Evolutionary conservation across 1,140 invertebrate genomes (phyloP).

Genomic region (Mya arenaria): DNA sequence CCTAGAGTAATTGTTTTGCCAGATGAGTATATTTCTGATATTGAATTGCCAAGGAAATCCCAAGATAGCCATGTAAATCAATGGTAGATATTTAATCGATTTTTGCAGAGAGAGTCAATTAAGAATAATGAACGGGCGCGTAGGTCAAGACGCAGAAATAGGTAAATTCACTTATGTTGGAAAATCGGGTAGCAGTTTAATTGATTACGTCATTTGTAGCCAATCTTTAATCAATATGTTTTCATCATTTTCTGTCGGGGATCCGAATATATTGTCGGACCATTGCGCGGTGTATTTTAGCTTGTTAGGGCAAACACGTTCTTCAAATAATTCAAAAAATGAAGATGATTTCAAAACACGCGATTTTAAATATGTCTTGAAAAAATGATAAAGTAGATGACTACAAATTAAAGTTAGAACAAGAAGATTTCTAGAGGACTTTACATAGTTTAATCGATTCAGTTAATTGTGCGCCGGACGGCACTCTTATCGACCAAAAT

Average conservation of each 20-base stretch:
- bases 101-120: not conserved
- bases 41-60: not conserved
- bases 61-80: not conserved
- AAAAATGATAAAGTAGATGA: not conserved
- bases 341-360: not conserved
- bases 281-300: no score
- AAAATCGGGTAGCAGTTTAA: not conserved
- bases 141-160: not conserved
- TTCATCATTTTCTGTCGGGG: not conserved
- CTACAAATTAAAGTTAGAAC: not conserved
- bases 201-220: no score
- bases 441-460: not conserved
- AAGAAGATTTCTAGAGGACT: not conserved
- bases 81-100: not conserved
- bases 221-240: not conserved
- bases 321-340: not conserved
- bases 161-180: conserved; percentile 5
- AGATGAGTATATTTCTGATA: conserved; percentile 1
- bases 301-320: no score
- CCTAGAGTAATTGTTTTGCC: not conserved
- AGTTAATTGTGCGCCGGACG: not conserved
- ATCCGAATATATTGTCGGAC: not conserved
- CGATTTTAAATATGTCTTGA: not conserved
- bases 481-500: not conserved
- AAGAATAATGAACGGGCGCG: not conserved